Conservation (phyloP, 2,113 vertebrate genomes). For the Copsychus sechellarum region DNA sequence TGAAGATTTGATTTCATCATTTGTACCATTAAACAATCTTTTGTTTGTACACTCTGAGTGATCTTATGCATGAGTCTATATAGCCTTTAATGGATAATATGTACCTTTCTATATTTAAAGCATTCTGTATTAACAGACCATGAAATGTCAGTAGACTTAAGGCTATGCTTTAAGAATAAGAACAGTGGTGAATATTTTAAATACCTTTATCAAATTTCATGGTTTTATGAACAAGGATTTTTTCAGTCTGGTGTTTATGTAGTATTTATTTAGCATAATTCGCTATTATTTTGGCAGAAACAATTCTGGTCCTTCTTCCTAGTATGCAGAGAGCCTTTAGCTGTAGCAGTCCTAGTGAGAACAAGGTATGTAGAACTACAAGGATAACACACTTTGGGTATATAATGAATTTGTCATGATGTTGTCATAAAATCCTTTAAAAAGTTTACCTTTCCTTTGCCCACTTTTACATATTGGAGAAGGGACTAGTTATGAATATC, state of each 20-base stretch:
- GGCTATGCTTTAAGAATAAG: constrained; percentile 48
- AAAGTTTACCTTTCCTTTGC: background rate
- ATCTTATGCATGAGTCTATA: background rate
- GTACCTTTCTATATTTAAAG: constrained; percentile 52
- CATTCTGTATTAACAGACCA: constrained; percentile 60
- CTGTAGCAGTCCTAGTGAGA: background rate
- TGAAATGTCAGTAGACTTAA: constrained; percentile 72
- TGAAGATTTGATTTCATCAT: background rate
- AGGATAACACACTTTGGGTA: background rate
- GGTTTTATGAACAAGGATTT: constrained; percentile 33
- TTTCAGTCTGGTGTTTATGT: constrained; percentile 2
- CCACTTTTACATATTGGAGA: background rate
- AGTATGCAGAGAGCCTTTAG: background rate
- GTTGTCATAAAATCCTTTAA: background rate
- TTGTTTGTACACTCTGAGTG: background rate
- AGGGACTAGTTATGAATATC: background rate
- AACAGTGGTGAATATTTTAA: constrained; percentile 60
- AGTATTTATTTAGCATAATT: constrained; percentile 23
- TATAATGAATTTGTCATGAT: background rate
- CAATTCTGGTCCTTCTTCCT: background rate
- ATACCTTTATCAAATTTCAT: constrained; percentile 62
- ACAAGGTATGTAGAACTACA: background rate
- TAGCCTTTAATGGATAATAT: constrained; percentile 38
- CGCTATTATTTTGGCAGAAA: background rate
- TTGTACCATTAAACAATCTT: constrained; percentile 3